phyloP scores from a whole-genome alignment of 2,113 vertebrate genomes.

The Notiomystis cincta region DNA sequence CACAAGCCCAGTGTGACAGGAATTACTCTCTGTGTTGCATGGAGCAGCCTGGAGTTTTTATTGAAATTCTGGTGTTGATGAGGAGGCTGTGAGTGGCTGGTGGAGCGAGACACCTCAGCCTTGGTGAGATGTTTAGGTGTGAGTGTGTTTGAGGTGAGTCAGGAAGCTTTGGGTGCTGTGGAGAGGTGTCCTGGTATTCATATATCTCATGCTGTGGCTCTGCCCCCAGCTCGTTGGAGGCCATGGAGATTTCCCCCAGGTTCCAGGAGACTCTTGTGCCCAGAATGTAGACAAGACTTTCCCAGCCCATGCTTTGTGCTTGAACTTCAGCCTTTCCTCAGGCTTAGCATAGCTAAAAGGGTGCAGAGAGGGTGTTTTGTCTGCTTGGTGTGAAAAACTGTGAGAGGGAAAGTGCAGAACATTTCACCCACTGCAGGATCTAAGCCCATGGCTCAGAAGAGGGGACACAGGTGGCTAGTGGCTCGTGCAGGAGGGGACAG shows the following conservation, averaged over 20 bases:
- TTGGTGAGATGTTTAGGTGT: neutral
- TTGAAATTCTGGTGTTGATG: neutral
- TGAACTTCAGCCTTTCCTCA: neutral
- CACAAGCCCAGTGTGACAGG: neutral
- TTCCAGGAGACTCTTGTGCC: neutral
- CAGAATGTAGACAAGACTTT: neutral
- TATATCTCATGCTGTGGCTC: neutral
- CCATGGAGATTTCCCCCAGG: neutral
- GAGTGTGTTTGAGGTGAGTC: neutral
- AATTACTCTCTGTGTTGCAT: neutral
- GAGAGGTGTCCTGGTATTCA: neutral
- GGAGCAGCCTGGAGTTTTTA: neutral
- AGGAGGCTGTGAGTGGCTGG: neutral
- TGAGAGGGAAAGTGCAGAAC: neutral
- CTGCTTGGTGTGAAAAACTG: neutral
- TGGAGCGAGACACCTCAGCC: neutral
- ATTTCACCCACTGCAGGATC: neutral
- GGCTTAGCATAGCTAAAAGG: neutral
- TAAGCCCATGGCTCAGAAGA: rapidly evolving
- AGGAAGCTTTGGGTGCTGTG: neutral
- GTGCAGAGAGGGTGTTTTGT: neutral
- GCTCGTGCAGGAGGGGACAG: neutral
- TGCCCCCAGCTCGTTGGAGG: rapidly evolving
- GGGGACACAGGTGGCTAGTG: neutral
- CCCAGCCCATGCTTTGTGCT: neutral